Percentiles rank a stretch among this genome's conserved stretches.
Evolutionary conservation across 2,113 vertebrate species (phyloP).

Genomic region (Plecturocebus donacophilus): DNA sequence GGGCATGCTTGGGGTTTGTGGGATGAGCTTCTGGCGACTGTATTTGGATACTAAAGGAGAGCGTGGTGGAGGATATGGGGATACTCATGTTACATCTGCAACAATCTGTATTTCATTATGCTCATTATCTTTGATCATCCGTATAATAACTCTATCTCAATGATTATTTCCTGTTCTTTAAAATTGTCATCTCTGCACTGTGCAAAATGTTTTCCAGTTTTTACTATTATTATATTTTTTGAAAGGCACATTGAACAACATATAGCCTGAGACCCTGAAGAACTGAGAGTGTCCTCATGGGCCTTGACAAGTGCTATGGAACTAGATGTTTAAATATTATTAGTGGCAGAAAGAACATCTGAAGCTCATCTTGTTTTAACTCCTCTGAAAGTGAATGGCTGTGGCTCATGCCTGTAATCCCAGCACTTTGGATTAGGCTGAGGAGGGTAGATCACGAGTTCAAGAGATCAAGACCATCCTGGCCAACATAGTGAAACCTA

Average conservation of each 20-base stretch:
- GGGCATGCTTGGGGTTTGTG: neutral
- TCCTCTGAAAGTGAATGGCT: neutral
- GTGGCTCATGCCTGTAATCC: too few relatives aligned
- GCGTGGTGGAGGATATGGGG: neutral
- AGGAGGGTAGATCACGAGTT: too few relatives aligned
- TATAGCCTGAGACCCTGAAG: neutral
- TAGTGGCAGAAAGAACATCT: neutral
- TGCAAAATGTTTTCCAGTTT: neutral
- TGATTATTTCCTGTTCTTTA: neutral
- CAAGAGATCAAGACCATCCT: too few relatives aligned
- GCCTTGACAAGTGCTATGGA: neutral
- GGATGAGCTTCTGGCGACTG: neutral
- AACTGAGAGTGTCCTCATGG: neutral
- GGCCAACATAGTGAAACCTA: too few relatives aligned
- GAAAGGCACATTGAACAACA: neutral
- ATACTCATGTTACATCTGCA: neutral
- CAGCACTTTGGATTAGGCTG: too few relatives aligned
- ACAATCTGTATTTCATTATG: neutral
- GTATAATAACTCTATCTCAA: neutral
- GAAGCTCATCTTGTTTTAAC: neutral
- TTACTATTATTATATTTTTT: neutral
- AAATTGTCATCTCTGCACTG: neutral
- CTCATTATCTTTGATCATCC: neutral
- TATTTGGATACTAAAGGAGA: neutral
- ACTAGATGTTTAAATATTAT: neutral